Evolutionary conservation across 2,113 vertebrate species (phyloP).

Genomic region (Clinocottus analis): DNA sequence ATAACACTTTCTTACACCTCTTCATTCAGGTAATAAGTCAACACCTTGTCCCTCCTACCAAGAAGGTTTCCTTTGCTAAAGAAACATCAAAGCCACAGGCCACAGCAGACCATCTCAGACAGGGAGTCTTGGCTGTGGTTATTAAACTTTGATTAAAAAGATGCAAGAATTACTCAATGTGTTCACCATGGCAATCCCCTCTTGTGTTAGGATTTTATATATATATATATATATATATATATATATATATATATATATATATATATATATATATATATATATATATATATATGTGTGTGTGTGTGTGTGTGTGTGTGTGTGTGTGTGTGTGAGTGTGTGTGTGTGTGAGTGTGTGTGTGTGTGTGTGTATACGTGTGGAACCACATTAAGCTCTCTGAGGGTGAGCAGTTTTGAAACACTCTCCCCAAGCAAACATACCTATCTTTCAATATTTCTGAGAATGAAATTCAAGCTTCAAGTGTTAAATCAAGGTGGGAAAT

Average conservation of each 20-base stretch:
- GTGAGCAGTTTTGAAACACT: constrained; percentile 49
- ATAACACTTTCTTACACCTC: constrained; percentile 72
- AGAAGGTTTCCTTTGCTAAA: constrained; percentile 56
- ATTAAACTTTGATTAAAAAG: constrained; percentile 71
- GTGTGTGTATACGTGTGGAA: too few relatives aligned
- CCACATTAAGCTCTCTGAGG: constrained; percentile 44
- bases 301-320: too few relatives aligned
- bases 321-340: too few relatives aligned
- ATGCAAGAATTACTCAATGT: constrained; percentile 42
- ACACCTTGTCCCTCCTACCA: constrained; percentile 71
- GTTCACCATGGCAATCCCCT: constrained; percentile 46
- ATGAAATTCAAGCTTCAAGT: constrained; percentile 44
- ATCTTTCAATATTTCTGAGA: constrained; percentile 53
- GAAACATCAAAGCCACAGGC: constrained; percentile 71
- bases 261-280: too few relatives aligned
- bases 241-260: too few relatives aligned
- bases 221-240: too few relatives aligned
- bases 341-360: too few relatives aligned
- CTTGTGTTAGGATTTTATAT: constrained; percentile 59
- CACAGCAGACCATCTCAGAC: constrained; percentile 45
- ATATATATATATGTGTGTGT: too few relatives aligned
- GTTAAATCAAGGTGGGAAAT: constrained; percentile 27
- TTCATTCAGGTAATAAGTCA: constrained; percentile 80
- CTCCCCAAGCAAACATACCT: constrained; percentile 50
- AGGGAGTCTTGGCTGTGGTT: constrained; percentile 45